phyloP scores from a whole-genome alignment of 92 coral and sea anemone genomes.

The Isaurus tuberculatus region DNA sequence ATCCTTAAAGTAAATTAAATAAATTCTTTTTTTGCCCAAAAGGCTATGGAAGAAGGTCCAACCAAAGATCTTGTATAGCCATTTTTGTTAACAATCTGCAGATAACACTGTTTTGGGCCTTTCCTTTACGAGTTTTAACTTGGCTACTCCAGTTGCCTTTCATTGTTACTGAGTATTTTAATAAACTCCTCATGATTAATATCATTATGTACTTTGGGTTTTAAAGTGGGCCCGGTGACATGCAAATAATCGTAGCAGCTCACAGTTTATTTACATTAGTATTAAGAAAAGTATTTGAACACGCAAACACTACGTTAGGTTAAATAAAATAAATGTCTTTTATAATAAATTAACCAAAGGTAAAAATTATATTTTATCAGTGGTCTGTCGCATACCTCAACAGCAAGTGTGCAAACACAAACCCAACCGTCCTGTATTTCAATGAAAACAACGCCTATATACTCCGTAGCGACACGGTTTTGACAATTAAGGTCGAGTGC shows the following conservation, averaged over 20 bases:
- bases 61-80: neutral
- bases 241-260: too few relatives aligned
- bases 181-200: too few relatives aligned
- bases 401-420: neutral
- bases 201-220: too few relatives aligned
- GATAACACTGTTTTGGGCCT: neutral
- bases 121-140: neutral
- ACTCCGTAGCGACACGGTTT: neutral
- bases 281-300: too few relatives aligned
- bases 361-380: too few relatives aligned
- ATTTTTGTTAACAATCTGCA: neutral
- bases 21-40: neutral
- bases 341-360: too few relatives aligned
- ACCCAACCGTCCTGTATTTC: slow-evolving; percentile 4
- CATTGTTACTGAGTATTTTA: neutral
- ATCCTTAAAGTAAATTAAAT: neutral
- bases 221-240: too few relatives aligned
- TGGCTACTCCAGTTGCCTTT: neutral
- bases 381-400: too few relatives aligned
- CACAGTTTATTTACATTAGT: too few relatives aligned
- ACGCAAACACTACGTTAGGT: too few relatives aligned
- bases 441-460: slow-evolving; percentile 6
- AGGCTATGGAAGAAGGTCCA: neutral
- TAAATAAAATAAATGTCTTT: too few relatives aligned
- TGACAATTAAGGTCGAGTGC: neutral